A percentile compares a stretch with the other conserved stretches of the same genome.
These are phyloP conservation scores for Gandaritis pyraliata DNA, from an alignment of 2,888 invertebrate genomes.

Conservation along the genomic window DNA sequence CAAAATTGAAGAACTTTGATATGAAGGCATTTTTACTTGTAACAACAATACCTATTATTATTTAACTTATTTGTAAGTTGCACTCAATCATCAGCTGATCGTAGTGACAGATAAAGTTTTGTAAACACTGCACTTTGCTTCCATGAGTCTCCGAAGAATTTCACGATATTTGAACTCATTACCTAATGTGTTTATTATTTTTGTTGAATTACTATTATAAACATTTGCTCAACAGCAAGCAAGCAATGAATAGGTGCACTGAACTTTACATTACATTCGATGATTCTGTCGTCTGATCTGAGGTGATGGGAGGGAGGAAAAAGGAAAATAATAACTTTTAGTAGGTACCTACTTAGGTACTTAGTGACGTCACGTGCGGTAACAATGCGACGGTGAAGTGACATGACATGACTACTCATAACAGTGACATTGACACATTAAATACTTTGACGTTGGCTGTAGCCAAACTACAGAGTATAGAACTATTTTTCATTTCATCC, in stretches of 20 bases:
- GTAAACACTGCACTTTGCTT: constrained; percentile 5
- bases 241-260: not conserved
- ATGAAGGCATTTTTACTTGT: constrained; percentile 19
- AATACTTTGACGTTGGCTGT: too few relatives aligned
- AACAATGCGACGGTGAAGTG: too few relatives aligned
- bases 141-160: not conserved
- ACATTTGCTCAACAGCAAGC: constrained; percentile 1
- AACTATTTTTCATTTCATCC: too few relatives aligned
- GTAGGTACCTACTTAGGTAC: too few relatives aligned
- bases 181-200: not conserved
- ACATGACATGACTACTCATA: too few relatives aligned
- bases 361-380: too few relatives aligned
- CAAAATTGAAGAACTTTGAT: not conserved
- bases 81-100: not conserved
- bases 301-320: too few relatives aligned
- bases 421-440: too few relatives aligned
- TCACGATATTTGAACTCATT: constrained; percentile 3
- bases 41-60: not conserved
- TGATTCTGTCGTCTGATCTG: too few relatives aligned
- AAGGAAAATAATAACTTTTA: too few relatives aligned
- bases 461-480: too few relatives aligned
- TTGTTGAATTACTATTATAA: not conserved
- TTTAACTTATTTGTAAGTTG: not conserved
- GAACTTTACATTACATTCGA: too few relatives aligned
- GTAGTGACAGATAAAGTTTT: not conserved